Conservation (phyloP, 2,888 invertebrate genomes). For the Candidula unifasciata region DNA sequence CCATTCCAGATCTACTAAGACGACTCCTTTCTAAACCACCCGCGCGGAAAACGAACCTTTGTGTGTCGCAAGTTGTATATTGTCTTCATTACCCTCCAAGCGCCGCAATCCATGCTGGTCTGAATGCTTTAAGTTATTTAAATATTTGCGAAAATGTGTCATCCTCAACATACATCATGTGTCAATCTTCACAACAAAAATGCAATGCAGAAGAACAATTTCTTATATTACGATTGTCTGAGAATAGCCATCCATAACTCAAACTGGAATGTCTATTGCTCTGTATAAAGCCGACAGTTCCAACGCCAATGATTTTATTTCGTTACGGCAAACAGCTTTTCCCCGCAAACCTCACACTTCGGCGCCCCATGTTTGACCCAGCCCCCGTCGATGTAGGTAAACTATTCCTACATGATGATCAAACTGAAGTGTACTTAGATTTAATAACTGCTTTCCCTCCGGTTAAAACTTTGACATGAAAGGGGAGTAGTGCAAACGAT, state of each 20-base stretch:
- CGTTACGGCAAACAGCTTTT: background rate
- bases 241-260: background rate
- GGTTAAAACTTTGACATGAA: conserved; percentile 35
- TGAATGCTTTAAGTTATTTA: too few relatives aligned
- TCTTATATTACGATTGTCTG: background rate
- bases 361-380: background rate
- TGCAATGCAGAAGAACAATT: background rate
- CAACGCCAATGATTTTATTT: background rate
- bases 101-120: too few relatives aligned
- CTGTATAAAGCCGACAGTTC: background rate
- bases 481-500: conserved; percentile 7
- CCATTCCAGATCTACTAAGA: too few relatives aligned
- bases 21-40: too few relatives aligned
- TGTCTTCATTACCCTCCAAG: too few relatives aligned
- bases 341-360: background rate
- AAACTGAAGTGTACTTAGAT: conserved; percentile 12
- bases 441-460: conserved; percentile 28
- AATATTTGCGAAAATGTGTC: too few relatives aligned
- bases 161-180: background rate
- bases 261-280: background rate
- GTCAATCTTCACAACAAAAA: background rate
- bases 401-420: background rate
- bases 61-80: too few relatives aligned
- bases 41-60: too few relatives aligned
- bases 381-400: conserved; percentile 19